Evolutionary conservation across 1,140 invertebrate species (phyloP).

Genomic region (Argopecten irradians): DNA sequence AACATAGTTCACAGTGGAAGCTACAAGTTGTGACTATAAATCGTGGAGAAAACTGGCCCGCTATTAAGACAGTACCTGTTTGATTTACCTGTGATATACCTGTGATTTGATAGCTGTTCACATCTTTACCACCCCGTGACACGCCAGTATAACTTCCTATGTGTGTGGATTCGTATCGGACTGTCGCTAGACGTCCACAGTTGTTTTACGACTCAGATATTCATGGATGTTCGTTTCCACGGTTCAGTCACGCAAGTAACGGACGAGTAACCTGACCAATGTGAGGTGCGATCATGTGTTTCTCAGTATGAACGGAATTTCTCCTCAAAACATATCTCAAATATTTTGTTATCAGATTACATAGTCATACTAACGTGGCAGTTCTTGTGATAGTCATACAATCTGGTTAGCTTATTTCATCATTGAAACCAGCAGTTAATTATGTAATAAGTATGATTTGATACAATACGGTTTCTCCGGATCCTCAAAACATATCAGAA

Average conservation of each 20-base stretch:
- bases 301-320: background rate
- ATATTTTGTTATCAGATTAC: no score
- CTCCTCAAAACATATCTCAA: background rate
- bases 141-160: background rate
- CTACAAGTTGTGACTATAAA: background rate
- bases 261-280: conserved; percentile 3
- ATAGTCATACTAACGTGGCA: no score
- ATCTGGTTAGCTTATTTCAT: no score
- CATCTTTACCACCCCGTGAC: background rate
- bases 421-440: no score
- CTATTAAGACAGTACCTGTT: background rate
- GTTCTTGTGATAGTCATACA: no score
- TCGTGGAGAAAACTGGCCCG: background rate
- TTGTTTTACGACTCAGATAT: background rate
- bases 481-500: no score
- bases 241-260: background rate
- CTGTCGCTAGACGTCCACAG: conserved; percentile 3
- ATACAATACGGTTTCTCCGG: no score
- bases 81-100: background rate
- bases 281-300: background rate
- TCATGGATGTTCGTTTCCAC: background rate
- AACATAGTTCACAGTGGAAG: background rate
- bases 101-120: background rate
- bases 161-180: conserved; percentile 3
- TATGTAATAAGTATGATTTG: no score